Evolutionary conservation across 2,797 vertebrate species (phyloP).

Genomic region (Labeo calbasu): DNA sequence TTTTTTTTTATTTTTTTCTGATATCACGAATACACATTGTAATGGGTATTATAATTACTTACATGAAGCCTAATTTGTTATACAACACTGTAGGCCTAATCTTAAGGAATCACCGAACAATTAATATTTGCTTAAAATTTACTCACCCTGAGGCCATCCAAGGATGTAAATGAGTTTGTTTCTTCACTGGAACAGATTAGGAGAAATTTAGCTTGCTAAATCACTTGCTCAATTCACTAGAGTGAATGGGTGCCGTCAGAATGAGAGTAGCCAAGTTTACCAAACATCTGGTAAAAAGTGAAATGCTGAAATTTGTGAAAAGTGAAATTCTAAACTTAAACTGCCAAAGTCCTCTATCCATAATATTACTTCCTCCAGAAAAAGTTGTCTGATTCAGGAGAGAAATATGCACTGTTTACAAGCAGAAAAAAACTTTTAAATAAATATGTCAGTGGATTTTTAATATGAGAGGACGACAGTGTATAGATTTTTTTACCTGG

Average conservation of each 20-base stretch:
- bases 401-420: background rate
- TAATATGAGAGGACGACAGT: background rate
- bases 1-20: conserved; percentile 9
- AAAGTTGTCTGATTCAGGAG: background rate
- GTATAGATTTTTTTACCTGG: background rate
- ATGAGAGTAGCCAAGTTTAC: too few species aligned
- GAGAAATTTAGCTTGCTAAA: background rate
- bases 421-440: background rate
- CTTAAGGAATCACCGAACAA: background rate
- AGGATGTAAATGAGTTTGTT: background rate
- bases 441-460: background rate
- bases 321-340: background rate
- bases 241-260: background rate
- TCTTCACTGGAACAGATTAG: background rate
- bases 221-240: background rate
- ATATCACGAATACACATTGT: background rate
- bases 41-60: background rate
- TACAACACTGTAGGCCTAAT: background rate
- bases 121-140: background rate
- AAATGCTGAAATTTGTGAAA: background rate
- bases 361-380: background rate
- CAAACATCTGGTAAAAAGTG: too few species aligned
- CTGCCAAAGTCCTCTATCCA: background rate
- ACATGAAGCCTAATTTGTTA: background rate
- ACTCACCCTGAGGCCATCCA: background rate